Evolutionary conservation across 2,888 invertebrate genomes (phyloP).

Genomic region (Harmothoe impar): DNA sequence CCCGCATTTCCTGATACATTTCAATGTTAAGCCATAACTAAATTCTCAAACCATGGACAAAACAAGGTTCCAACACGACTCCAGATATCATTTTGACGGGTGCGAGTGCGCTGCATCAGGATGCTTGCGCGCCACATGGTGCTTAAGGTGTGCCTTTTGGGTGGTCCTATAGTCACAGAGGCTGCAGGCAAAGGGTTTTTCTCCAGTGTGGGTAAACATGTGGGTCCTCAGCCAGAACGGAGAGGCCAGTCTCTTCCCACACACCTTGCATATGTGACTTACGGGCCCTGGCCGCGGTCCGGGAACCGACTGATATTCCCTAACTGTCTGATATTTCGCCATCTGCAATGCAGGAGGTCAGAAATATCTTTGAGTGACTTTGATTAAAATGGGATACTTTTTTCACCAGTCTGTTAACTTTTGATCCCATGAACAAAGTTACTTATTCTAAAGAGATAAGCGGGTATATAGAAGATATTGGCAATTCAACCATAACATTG

Average conservation of each 20-base stretch:
- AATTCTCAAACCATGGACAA: too few relatives aligned
- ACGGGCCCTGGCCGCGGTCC: not conserved
- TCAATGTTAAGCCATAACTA: too few relatives aligned
- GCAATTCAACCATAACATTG: too few relatives aligned
- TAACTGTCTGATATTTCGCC: not conserved
- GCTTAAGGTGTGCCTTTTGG: conserved; percentile 18
- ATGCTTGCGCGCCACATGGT: not conserved
- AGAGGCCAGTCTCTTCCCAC: not conserved
- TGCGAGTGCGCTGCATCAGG: not conserved
- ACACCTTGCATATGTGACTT: not conserved
- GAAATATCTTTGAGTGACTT: not conserved
- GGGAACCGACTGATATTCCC: not conserved
- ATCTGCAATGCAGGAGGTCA: not conserved
- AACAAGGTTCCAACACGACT: too few relatives aligned
- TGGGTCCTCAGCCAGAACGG: not conserved
- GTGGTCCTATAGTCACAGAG: conserved; percentile 1
- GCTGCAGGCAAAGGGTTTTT: conserved; percentile 24
- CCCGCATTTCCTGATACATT: too few relatives aligned
- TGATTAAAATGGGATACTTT: too few relatives aligned
- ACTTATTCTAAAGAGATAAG: too few relatives aligned
- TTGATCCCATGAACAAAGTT: too few relatives aligned
- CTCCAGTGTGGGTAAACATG: conserved; percentile 33
- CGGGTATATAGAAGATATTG: too few relatives aligned
- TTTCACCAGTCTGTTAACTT: too few relatives aligned
- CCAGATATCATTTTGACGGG: too few relatives aligned